Percentiles rank a stretch among this genome's conserved stretches.
These are phyloP conservation scores for Anas acuta DNA, from an alignment of 2,797 vertebrate species.

Conservation along the genomic window DNA sequence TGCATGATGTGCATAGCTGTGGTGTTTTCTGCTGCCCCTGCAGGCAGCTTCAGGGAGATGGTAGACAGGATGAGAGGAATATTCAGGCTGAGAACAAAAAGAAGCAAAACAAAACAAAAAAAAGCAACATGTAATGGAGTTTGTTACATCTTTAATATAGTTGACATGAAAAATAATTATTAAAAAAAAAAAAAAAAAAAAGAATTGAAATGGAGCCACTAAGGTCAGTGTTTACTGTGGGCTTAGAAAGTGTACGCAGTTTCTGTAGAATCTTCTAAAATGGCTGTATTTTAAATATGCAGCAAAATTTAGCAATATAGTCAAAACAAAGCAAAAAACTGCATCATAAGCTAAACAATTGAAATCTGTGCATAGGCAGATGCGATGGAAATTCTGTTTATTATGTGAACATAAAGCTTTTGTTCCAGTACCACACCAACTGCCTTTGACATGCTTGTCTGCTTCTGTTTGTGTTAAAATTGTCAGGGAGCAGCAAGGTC, in stretches of 20 bases:
- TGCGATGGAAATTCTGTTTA: not conserved
- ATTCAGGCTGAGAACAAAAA: not conserved
- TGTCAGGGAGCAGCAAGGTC: not conserved
- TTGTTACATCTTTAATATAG: not conserved
- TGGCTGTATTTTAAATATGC: not conserved
- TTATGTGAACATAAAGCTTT: conserved; percentile 7
- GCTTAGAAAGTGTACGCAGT: not conserved
- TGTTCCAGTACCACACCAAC: not conserved
- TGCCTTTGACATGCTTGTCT: not conserved
- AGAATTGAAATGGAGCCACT: not conserved
- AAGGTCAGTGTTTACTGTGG: not conserved
- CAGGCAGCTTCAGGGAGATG: not conserved
- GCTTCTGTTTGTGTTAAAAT: conserved; percentile 4
- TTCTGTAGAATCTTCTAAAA: not conserved
- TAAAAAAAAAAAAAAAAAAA: not conserved
- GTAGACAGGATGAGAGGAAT: not conserved
- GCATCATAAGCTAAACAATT: not conserved
- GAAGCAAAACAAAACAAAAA: not conserved
- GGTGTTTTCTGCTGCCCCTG: not conserved
- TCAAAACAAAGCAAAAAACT: not conserved
- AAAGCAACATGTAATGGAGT: not conserved
- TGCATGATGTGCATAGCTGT: not conserved
- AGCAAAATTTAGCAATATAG: not conserved
- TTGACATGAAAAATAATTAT: not conserved
- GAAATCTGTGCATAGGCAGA: not conserved